Base-by-base conservation (phyloP, 2,113 vertebrate species). In the Pollachius pollachius region DNA sequence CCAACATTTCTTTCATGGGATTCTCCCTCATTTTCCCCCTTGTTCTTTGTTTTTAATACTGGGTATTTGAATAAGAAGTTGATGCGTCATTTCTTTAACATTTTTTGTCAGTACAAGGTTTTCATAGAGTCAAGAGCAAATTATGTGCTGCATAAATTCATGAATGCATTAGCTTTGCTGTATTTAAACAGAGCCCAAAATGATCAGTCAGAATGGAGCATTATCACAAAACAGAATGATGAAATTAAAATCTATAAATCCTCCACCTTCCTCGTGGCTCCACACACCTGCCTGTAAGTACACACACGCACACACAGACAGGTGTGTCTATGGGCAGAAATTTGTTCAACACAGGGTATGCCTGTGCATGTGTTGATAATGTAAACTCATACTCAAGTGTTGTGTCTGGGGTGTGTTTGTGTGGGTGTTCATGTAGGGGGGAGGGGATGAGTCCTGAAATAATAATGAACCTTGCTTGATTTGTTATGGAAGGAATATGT, bases 231-330 rank as follows among this genome's bases (percentile, higher is more conserved):
- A 90, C 84, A 87, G 62, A 64, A 72, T 71, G 72, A 81, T 80
- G 72, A 21, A 81, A 92, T 89, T 89, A 87, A 90, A 87, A 90
- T 89, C 91, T 91, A 88, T 87, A 91, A 90, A 88, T 91, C 80
- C 86, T 78, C 87, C 89, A 92, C 88, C 88, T 90, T 90, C 87
- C 23, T 85, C 85, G 81, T 85, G 82, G 80, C 86, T 87, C 73
- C 80, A 78, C 75, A 80, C 90, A 92, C 85, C 87, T 88, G 85
- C 72, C 82, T 71, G 78, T 37, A 19, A 21, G 15, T 48, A 57
- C 58, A 61, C 58, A 12, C 34, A 63, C 58, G 52, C 56, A 68
- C 30, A 60, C 30, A 23, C 67, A 48, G n/a, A n/a, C n/a, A 48
- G 41, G 57, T 48, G 11, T 48, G 6, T 7, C 8, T 48, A 13